These are phyloP conservation scores for Quadroppia sp. DNA, from an alignment of 2,888 invertebrate species.

Conservation along the genomic window DNA sequence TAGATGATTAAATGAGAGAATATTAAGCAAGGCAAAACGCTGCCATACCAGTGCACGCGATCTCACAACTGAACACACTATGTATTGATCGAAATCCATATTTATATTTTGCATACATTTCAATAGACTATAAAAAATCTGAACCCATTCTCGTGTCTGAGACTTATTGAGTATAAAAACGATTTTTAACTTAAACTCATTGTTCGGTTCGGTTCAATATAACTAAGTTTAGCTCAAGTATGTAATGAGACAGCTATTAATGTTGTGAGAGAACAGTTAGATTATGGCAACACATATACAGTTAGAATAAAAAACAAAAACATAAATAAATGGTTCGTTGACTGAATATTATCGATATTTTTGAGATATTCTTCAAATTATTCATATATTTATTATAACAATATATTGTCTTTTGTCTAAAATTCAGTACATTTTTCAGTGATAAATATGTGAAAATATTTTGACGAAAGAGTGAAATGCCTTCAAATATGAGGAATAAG, in stretches of 20 bases:
- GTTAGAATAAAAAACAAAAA: too few relatives aligned
- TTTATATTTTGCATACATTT: neutral
- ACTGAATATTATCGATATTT: too few relatives aligned
- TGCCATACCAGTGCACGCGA: neutral
- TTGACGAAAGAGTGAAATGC: neutral
- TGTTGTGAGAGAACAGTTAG: neutral
- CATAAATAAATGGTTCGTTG: too few relatives aligned
- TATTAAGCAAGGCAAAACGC: constrained; percentile 3
- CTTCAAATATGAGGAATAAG: constrained; percentile 1
- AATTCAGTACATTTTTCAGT: too few relatives aligned
- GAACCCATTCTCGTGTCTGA: constrained; percentile 6
- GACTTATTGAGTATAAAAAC: constrained; percentile 9
- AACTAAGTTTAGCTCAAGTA: neutral
- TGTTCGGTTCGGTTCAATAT: neutral
- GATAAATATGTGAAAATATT: too few relatives aligned
- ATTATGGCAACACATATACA: neutral
- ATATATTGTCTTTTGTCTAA: too few relatives aligned
- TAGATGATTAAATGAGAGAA: constrained; percentile 28
- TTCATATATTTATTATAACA: too few relatives aligned
- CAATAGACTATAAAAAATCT: neutral
- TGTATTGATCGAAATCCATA: constrained; percentile 13
- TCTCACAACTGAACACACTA: neutral
- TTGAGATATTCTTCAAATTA: too few relatives aligned
- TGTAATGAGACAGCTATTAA: constrained; percentile 20
- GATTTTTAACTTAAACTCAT: constrained; percentile 14